These are phyloP conservation scores for Platynereis dumerilii DNA, from an alignment of 2,888 invertebrate species.

Conservation along the genomic window DNA sequence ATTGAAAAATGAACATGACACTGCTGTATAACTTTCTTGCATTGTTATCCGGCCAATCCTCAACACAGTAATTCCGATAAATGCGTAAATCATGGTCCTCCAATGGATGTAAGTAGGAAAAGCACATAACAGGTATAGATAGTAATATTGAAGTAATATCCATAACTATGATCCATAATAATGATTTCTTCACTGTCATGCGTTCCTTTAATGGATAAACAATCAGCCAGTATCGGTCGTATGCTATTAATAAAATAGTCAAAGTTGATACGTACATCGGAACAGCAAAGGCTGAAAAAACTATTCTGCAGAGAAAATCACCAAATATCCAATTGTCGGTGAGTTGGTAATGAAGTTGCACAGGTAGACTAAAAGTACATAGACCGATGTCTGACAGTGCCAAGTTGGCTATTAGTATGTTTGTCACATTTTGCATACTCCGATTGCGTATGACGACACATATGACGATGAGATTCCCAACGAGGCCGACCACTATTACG, in stretches of 20 bases:
- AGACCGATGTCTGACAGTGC: slow-evolving; percentile 57
- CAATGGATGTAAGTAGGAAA: slow-evolving; percentile 43
- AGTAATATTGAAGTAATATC: slow-evolving; percentile 47
- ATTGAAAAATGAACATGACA: slow-evolving; percentile 38
- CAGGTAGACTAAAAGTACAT: slow-evolving; percentile 57
- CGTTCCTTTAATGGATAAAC: slow-evolving; percentile 54
- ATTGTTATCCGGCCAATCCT: slow-evolving; percentile 47
- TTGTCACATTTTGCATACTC: slow-evolving; percentile 56
- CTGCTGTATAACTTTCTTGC: slow-evolving; percentile 45
- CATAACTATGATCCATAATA: slow-evolving; percentile 44
- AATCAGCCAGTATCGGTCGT: slow-evolving; percentile 59
- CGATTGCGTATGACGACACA: slow-evolving; percentile 49
- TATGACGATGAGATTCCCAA: slow-evolving; percentile 55
- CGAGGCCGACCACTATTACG: slow-evolving; percentile 53
- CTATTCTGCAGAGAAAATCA: slow-evolving; percentile 50
- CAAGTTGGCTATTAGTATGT: slow-evolving; percentile 57
- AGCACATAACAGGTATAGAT: slow-evolving; percentile 55
- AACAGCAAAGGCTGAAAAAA: slow-evolving; percentile 58
- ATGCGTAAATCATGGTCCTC: slow-evolving; percentile 43
- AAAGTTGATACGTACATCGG: slow-evolving; percentile 59
- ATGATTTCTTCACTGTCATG: slow-evolving; percentile 47
- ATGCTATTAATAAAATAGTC: slow-evolving; percentile 58
- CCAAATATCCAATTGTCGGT: slow-evolving; percentile 60
- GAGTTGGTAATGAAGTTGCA: slow-evolving; percentile 60
- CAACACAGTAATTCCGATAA: slow-evolving; percentile 51